A percentile compares a stretch with the other conserved stretches of the same genome.
Evolutionary conservation across 2,113 vertebrate species (phyloP).

Genomic region (Bufo bufo): DNA sequence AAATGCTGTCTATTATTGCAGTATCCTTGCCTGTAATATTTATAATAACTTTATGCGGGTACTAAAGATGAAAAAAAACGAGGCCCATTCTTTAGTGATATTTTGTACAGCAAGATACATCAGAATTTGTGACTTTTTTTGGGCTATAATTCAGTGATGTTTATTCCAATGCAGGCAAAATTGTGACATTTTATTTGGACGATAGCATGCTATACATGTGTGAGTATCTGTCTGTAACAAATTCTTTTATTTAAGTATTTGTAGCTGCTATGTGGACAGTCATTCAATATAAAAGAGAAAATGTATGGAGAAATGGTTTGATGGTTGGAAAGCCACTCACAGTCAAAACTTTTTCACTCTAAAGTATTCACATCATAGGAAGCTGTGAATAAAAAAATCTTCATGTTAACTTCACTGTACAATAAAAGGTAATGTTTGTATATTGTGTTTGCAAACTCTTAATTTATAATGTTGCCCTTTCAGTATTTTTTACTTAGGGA

Average conservation of each 20-base stretch:
- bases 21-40: slow-evolving; percentile 95
- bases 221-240: slow-evolving; percentile 79
- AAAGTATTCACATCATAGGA: slow-evolving; percentile 75
- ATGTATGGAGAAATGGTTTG: slow-evolving; percentile 80
- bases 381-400: slow-evolving; percentile 84
- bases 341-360: slow-evolving; percentile 80
- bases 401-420: slow-evolving; percentile 77
- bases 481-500: slow-evolving; percentile 86
- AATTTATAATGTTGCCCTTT: slow-evolving; percentile 98
- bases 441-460: slow-evolving; percentile 94
- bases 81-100: slow-evolving; percentile 87
- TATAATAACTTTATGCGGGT: slow-evolving; percentile 97
- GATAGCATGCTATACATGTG: slow-evolving; percentile 80
- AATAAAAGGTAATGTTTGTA: slow-evolving; percentile 89
- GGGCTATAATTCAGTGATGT: slow-evolving; percentile 79
- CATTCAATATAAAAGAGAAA: slow-evolving; percentile 87
- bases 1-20: slow-evolving; percentile 84
- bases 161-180: slow-evolving; percentile 85
- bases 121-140: slow-evolving; percentile 72
- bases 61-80: slow-evolving; percentile 86
- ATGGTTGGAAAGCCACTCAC: slow-evolving; percentile 83
- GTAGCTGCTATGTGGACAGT: slow-evolving; percentile 97
- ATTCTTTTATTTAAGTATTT: slow-evolving; percentile 81
- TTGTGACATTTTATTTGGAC: slow-evolving; percentile 81
- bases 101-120: slow-evolving; percentile 89